These are phyloP conservation scores for Drosophila neonasuta DNA, from an alignment of 2,888 invertebrate genomes.

Conservation along the genomic window DNA sequence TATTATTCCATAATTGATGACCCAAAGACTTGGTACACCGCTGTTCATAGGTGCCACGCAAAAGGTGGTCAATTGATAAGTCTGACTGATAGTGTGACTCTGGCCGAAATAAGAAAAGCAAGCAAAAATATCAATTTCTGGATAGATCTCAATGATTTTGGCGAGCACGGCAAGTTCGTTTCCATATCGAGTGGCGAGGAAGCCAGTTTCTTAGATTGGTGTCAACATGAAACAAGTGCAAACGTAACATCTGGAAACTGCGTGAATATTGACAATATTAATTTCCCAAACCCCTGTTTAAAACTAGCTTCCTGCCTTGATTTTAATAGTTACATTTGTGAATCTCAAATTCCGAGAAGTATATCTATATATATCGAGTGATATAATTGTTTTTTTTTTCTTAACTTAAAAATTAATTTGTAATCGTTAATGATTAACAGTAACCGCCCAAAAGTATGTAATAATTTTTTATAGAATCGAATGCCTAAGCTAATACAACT, in stretches of 20 bases:
- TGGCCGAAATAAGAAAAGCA: background rate
- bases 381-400: background rate
- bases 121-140: constrained; percentile 6
- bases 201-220: constrained; percentile 19
- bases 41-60: constrained; percentile 13
- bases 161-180: background rate
- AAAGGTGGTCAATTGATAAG: constrained; percentile 28
- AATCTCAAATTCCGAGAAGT: constrained; percentile 17
- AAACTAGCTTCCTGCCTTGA: constrained; percentile 3
- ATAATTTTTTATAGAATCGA: too few species aligned
- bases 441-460: too few species aligned
- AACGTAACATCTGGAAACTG: background rate
- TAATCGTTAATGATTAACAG: too few species aligned
- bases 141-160: constrained; percentile 34
- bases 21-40: constrained; percentile 9
- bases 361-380: constrained; percentile 17
- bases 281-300: constrained; percentile 14
- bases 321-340: constrained; percentile 10
- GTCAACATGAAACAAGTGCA: background rate
- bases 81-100: background rate
- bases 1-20: constrained; percentile 2
- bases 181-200: constrained; percentile 30
- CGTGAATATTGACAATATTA: constrained; percentile 7
- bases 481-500: too few species aligned
- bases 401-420: too few species aligned